These are phyloP conservation scores for Ochropleura leucogaster DNA, from an alignment of 2,888 invertebrate genomes.

Conservation along the genomic window DNA sequence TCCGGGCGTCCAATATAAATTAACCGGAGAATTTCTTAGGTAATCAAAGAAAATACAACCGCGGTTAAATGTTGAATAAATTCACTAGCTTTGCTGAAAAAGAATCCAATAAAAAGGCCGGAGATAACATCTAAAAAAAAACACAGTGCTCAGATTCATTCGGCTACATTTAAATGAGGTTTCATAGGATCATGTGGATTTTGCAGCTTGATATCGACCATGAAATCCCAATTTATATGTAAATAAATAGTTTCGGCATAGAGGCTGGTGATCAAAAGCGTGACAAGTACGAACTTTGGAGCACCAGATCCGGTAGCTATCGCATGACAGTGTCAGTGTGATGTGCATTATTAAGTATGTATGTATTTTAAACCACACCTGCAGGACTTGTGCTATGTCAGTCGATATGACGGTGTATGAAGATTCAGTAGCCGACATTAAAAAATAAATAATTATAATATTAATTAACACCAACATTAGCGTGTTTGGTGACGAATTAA, in stretches of 20 bases:
- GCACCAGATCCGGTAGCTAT: constrained; percentile 66
- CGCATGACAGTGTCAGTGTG: constrained; percentile 70
- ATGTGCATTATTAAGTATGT: constrained; percentile 74
- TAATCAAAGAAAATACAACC: constrained; percentile 47
- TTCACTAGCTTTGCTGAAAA: constrained; percentile 39
- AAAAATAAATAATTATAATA: constrained; percentile 62
- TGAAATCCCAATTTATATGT: constrained; percentile 70
- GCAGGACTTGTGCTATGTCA: constrained; percentile 73
- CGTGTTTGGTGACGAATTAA: constrained; percentile 67
- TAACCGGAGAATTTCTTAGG: constrained; percentile 53
- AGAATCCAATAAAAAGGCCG: constrained; percentile 30
- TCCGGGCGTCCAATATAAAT: constrained; percentile 32
- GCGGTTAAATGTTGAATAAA: constrained; percentile 47
- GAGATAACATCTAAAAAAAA: constrained; percentile 59
- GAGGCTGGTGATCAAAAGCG: constrained; percentile 65
- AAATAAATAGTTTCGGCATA: constrained; percentile 53
- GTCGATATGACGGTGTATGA: constrained; percentile 70
- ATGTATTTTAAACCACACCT: constrained; percentile 77
- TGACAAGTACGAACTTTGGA: constrained; percentile 59
- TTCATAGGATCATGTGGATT: constrained; percentile 64
- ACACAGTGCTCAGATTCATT: constrained; percentile 71
- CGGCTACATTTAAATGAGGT: constrained; percentile 66
- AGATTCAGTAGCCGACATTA: constrained; percentile 71
- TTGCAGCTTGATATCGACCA: constrained; percentile 64
- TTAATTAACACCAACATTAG: constrained; percentile 72